Base-by-base conservation (phyloP, 2,888 invertebrate species). In the Metalampra italica region DNA sequence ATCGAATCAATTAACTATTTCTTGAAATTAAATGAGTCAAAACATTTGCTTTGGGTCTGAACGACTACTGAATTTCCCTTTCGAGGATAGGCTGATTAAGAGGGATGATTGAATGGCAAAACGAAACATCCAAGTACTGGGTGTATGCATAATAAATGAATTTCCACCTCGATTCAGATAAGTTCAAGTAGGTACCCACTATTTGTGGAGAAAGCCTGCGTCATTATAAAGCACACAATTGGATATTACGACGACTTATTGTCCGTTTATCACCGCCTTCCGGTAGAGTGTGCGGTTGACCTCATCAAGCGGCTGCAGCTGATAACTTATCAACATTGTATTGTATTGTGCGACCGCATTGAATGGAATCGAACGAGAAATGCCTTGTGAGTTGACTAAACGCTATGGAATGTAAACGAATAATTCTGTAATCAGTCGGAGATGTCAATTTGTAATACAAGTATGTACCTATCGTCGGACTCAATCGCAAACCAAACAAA, bases 321-420 rank as follows among this genome's bases (percentile, higher is more conserved):
- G 42, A 42, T 42, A 42, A 29, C n/a, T 42, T 42, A 42, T 42
- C 39, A 8, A 39, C 39, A 39, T 14, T 34, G 34, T 39, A 39
- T 14, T 34, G 34, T 39, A 42, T 22, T 22, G 11, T 22, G 13
- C 13, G 39, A 5, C n/a, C 11, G 42, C 29, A 42, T 15, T 42
- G 42, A 29, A 29, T 42, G 42, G n/a, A 8, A n/a, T 29, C 29
- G n/a, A 8, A 9, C 1, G 29, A 42, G 42, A 42, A 42, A 22
- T 36, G 36, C 36, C n/a, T n/a, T 36, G 36, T 36, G 32, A 30
- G 5, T 5, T 30, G 34, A 36, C 11, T 36, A 36, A 36, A 3
- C 5, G 2, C n/a, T 36, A 3, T n/a, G 11, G 36, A 36, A 36
- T 36, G 36, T n/a, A 36, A 5, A 30, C 30, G 8, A 9, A 11